Conservation (phyloP, 2,797 vertebrate genomes). For the Cuniculus paca region DNA sequence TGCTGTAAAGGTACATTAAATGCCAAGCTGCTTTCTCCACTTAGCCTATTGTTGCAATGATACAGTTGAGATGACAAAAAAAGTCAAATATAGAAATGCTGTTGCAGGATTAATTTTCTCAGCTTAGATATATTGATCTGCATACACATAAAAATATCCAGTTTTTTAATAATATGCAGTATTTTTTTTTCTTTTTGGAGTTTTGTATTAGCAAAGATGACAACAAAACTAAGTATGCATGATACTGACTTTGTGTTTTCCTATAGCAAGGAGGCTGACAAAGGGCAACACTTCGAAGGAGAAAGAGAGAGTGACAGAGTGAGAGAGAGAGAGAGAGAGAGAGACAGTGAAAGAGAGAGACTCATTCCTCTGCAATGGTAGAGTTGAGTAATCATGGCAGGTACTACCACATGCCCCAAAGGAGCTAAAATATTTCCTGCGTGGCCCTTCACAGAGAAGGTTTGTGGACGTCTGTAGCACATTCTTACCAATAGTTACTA, state of each 20-base stretch:
- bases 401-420: background rate
- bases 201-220: background rate
- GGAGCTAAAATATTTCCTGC: background rate
- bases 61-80: slow-evolving; percentile 63
- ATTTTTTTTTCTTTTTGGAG: background rate
- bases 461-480: background rate
- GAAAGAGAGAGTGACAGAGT: background rate
- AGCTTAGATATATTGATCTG: background rate
- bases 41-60: slow-evolving; percentile 70
- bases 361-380: background rate
- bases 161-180: background rate
- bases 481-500: background rate
- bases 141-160: background rate
- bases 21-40: slow-evolving; percentile 65
- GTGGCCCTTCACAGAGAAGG: background rate
- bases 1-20: slow-evolving; percentile 66
- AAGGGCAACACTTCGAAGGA: background rate
- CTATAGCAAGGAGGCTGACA: slow-evolving; percentile 1
- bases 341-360: background rate
- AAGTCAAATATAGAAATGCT: slow-evolving; percentile 27
- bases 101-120: slow-evolving; percentile 26
- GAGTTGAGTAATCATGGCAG: background rate
- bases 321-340: background rate
- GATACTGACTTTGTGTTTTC: background rate
- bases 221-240: background rate